A percentile compares a stretch with the other conserved stretches of the same genome.
Conservation (phyloP, 2,888 invertebrate genomes). For the Rhagium mordax region DNA sequence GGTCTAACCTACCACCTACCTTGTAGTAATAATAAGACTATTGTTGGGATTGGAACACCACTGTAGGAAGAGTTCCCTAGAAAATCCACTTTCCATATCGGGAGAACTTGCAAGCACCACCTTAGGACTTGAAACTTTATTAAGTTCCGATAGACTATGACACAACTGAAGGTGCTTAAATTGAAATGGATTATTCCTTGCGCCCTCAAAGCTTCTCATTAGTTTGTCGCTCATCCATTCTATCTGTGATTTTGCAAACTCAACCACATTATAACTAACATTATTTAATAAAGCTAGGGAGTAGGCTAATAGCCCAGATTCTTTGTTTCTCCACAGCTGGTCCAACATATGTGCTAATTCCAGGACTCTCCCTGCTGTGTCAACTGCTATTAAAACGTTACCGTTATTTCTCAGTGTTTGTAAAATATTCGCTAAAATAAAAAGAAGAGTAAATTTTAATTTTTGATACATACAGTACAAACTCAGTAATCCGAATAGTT, state of each 20-base stretch:
- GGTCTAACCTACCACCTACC: constrained; percentile 69
- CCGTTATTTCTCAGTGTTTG: constrained; percentile 95
- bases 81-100: constrained; percentile 96
- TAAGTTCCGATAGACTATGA: constrained; percentile 91
- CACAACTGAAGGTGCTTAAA: constrained; percentile 95
- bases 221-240: constrained; percentile 99
- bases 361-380: constrained; percentile 96
- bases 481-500: no score
- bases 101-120: constrained; percentile 96
- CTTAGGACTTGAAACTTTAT: constrained; percentile 90
- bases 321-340: constrained; percentile 94
- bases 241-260: constrained; percentile 98
- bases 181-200: constrained; percentile 86
- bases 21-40: constrained; percentile 93
- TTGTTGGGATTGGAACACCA: constrained; percentile 96
- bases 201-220: constrained; percentile 90
- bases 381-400: constrained; percentile 95
- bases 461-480: constrained; percentile 5
- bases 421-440: constrained; percentile 86
- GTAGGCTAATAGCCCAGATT: constrained; percentile 95
- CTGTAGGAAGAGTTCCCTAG: constrained; percentile 93
- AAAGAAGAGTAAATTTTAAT: constrained; percentile 54
- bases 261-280: constrained; percentile 98
- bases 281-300: constrained; percentile 95
- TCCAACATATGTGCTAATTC: constrained; percentile 98